phyloP scores from a whole-genome alignment of 2,888 invertebrate species.

The Epirrhoe tristata region DNA sequence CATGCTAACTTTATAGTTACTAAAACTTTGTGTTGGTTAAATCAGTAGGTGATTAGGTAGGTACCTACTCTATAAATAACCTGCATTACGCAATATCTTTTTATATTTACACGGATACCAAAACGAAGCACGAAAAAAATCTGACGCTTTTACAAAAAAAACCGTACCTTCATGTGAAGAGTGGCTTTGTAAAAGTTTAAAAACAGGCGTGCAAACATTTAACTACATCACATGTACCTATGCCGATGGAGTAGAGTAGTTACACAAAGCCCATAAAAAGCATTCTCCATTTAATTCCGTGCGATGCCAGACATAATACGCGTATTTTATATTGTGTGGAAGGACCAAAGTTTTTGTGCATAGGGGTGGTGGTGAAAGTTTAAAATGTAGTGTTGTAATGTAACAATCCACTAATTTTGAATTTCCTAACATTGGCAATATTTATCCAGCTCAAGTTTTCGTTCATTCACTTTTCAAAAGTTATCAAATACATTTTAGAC shows the following conservation, averaged over 20 bases:
- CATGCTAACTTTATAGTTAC: no score
- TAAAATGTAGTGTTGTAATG: background rate
- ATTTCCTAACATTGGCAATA: background rate
- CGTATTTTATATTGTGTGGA: conserved; percentile 48
- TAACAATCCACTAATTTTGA: background rate
- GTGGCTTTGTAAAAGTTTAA: conserved; percentile 11
- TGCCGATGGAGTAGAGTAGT: conserved; percentile 27
- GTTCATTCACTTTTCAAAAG: background rate
- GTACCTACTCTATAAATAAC: no score
- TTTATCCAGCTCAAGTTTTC: background rate
- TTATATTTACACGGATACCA: no score
- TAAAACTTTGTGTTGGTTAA: no score
- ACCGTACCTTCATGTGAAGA: background rate
- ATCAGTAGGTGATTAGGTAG: no score
- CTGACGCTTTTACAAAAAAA: background rate
- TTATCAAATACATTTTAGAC: no score
- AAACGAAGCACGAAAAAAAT: no score
- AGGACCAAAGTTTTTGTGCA: conserved; percentile 51
- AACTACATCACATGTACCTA: conserved; percentile 20
- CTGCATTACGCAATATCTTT: no score
- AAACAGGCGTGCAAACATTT: conserved; percentile 21
- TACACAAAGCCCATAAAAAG: conserved; percentile 49
- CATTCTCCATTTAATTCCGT: conserved; percentile 56
- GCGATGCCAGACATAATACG: conserved; percentile 43
- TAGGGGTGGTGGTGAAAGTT: background rate